A percentile compares a stretch with the other conserved stretches of the same genome.
Evolutionary conservation across 2,797 vertebrate species (phyloP).

Genomic region (Hypotaenidia philippensis): DNA sequence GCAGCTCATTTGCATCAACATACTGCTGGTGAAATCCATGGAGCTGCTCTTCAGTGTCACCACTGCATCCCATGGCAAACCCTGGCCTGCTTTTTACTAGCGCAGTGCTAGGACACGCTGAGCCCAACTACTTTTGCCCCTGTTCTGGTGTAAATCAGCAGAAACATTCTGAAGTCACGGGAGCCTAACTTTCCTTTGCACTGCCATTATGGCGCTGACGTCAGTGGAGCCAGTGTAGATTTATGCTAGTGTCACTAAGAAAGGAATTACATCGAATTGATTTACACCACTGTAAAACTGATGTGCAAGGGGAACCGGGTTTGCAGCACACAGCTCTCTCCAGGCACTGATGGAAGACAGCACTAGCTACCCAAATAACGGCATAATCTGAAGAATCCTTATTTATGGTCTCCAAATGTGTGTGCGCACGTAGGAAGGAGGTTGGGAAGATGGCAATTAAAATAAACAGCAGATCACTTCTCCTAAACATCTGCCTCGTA

Average conservation of each 20-base stretch:
- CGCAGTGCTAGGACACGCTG: background rate
- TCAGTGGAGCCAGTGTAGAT: background rate
- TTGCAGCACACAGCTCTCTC: background rate
- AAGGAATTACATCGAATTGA: background rate
- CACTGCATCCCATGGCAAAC: background rate
- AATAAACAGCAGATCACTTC: conserved; percentile 43
- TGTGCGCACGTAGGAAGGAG: background rate
- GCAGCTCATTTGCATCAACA: background rate
- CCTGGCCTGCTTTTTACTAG: background rate
- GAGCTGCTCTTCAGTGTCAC: background rate
- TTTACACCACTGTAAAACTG: background rate
- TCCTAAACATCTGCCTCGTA: conserved; percentile 65
- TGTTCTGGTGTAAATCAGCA: background rate
- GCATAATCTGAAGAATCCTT: background rate
- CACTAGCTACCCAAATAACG: background rate
- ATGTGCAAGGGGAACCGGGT: background rate
- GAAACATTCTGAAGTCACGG: background rate
- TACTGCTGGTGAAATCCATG: background rate
- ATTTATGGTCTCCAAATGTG: background rate
- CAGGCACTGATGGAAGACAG: conserved; percentile 44
- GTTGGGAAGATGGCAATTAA: conserved; percentile 27
- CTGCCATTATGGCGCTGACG: accelerated
- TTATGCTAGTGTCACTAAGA: background rate
- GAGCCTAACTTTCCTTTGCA: background rate
- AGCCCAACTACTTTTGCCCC: background rate